Conservation (phyloP, 2,797 vertebrate genomes). For the Helostoma temminkii region DNA sequence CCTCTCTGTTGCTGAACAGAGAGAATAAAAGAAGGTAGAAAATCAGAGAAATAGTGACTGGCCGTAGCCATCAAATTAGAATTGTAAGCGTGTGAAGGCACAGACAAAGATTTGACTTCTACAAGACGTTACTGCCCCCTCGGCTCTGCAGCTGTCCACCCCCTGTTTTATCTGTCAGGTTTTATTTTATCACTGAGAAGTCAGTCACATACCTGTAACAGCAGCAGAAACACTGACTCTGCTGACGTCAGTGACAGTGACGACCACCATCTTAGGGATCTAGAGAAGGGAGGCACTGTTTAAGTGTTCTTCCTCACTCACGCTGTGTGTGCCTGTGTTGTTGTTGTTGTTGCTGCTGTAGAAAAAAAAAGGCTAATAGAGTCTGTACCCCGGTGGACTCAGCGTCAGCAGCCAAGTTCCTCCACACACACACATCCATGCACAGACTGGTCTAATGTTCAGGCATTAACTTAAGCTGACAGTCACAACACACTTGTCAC, state of each 20-base stretch:
- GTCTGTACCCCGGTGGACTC: constrained; percentile 34
- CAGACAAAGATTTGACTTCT: constrained; percentile 55
- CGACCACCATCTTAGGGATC: constrained; percentile 56
- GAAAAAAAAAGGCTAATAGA: constrained; percentile 47
- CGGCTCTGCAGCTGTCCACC: constrained; percentile 23
- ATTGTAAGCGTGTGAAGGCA: constrained; percentile 25
- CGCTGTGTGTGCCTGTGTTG: constrained; percentile 11
- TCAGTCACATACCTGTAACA: constrained; percentile 53
- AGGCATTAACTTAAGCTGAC: constrained; percentile 49
- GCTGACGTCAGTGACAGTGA: constrained; percentile 57
- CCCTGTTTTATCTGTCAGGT: constrained; percentile 47
- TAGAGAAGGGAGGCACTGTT: constrained; percentile 34
- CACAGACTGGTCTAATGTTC: constrained; percentile 23
- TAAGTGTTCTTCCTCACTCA: constrained; percentile 29
- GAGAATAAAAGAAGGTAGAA: constrained; percentile 24
- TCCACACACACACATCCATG: constrained; percentile 11
- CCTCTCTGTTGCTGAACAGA: constrained; percentile 48
- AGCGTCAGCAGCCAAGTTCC: constrained; percentile 21
- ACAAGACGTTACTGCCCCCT: constrained; percentile 44
- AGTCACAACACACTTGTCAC: constrained; percentile 49
- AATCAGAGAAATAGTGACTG: constrained; percentile 21
- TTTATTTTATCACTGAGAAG: constrained; percentile 56
- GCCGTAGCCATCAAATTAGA: constrained; percentile 43
- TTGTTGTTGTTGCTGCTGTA: constrained; percentile 27
- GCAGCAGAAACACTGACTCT: constrained; percentile 47